phyloP scores from a whole-genome alignment of 2,888 invertebrate species.

The Drosophila multiciliata region DNA sequence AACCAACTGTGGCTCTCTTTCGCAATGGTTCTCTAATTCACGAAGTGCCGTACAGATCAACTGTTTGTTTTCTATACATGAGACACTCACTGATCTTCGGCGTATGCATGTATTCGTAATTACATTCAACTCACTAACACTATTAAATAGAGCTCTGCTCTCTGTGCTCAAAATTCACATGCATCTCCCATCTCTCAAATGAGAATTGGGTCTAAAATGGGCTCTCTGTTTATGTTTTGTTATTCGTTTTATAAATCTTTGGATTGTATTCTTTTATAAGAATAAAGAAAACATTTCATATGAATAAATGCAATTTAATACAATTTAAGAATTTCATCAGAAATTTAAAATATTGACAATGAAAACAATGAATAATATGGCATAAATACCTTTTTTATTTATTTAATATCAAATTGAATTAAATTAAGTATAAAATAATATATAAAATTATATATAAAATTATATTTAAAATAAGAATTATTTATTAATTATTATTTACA shows the following conservation, averaged over 20 bases:
- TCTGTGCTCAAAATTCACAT: constrained; percentile 29
- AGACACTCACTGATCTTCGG: constrained; percentile 9
- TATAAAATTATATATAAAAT: too few species aligned
- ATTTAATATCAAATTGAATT: too few species aligned
- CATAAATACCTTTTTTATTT: not conserved
- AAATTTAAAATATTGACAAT: not conserved
- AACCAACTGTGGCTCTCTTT: constrained; percentile 30
- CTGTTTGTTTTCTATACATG: constrained; percentile 1
- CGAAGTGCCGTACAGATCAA: constrained; percentile 3
- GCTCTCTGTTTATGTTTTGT: constrained; percentile 63
- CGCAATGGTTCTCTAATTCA: constrained; percentile 14
- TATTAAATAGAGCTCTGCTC: constrained; percentile 31
- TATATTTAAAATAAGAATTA: too few species aligned
- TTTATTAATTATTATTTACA: not conserved
- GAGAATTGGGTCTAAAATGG: not conserved
- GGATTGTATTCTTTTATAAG: not conserved
- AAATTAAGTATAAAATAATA: too few species aligned
- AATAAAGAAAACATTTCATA: too few species aligned
- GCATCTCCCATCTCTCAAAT: not conserved
- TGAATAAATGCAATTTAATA: not conserved
- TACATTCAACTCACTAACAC: constrained; percentile 38
- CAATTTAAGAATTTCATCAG: not conserved
- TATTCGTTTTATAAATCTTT: constrained; percentile 9
- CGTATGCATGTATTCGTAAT: constrained; percentile 22
- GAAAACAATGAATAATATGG: not conserved